Percentiles rank a stretch among this genome's conserved stretches.
phyloP scores from a whole-genome alignment of 2,797 vertebrate species.

The Orestias chungarensis region DNA sequence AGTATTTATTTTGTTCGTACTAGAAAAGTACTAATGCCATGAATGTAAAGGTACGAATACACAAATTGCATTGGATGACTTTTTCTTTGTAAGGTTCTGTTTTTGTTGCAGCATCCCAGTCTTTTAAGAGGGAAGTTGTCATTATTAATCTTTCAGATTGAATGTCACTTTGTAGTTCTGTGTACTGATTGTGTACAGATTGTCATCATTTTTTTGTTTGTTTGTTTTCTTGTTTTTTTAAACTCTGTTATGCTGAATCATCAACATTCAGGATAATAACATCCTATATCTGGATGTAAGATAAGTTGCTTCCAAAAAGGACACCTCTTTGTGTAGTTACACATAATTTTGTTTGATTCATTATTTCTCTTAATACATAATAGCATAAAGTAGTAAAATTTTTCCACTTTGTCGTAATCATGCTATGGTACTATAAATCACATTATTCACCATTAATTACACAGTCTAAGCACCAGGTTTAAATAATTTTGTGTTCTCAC shows the following conservation, averaged over 20 bases:
- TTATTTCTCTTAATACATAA: background rate
- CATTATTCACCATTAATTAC: background rate
- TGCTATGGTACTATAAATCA: background rate
- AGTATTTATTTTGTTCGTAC: constrained; percentile 51
- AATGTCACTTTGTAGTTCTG: background rate
- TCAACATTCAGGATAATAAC: background rate
- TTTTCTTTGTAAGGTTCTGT: constrained; percentile 19
- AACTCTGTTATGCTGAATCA: no score
- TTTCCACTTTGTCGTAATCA: no score
- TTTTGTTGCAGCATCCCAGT: no score
- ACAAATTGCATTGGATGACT: constrained; percentile 27
- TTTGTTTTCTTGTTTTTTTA: background rate
- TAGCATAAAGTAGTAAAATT: background rate
- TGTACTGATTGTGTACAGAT: background rate
- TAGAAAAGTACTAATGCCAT: constrained; percentile 23
- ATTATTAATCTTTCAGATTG: background rate
- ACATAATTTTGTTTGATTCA: constrained; percentile 5
- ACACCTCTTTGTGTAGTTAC: background rate
- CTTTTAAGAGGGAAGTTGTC: background rate
- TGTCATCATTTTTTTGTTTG: background rate
- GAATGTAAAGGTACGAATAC: constrained; percentile 8
- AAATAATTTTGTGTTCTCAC: no score
- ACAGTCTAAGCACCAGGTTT: background rate
- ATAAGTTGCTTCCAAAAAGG: background rate
- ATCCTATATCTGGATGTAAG: background rate